Base-by-base conservation (phyloP, 2,888 invertebrate species). In the Bellardia pandia region DNA sequence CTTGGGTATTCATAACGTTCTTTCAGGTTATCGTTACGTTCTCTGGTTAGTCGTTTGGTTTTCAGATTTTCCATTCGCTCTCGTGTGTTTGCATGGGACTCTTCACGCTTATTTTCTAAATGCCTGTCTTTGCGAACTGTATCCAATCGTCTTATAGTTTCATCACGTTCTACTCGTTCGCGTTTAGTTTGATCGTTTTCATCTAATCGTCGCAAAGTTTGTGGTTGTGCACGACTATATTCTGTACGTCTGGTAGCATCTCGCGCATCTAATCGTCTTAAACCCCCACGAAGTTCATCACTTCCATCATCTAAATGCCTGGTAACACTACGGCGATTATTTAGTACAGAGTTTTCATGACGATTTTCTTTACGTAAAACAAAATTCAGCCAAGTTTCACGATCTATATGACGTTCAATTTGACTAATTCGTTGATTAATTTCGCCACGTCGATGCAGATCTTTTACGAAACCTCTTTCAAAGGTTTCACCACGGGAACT, bases 181-280 rank as follows among this genome's bases (percentile, higher is more conserved):
- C 23, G 56, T 9, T 13, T 62, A 62, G 11, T 23, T 42, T 77
- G 56, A 58, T 3, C 6, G 13, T 40, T 14, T 53, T 48, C 48
- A 6, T 51, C 33, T 9, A n/a, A 23, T 40, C n/a, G 53, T 13
- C 30, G 2, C 11, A 42, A 66, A 11, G 3, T 13, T 5, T 58
- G 23, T 13, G 11, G 45, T 30, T 53, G 40, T 6, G 53, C n/a
- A 14, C 33, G 30, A 2, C 37, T 56, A 2, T 7, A 33, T n/a
- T 51, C 13, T 51, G 14, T 4, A 48, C 7, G 60, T 9, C 60
- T 75, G n/a, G 68, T 79, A 11, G 64, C 45, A 71, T 60, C 51
- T 68, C 40, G 7, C 11, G 40, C 42, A 6, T 51, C 23, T 0
- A 75, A 48, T 72, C 48, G 71, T 11, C 13, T 58, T 37, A 62